These are phyloP conservation scores for Andrena bicolor DNA, from an alignment of 2,888 invertebrate species.

Conservation along the genomic window DNA sequence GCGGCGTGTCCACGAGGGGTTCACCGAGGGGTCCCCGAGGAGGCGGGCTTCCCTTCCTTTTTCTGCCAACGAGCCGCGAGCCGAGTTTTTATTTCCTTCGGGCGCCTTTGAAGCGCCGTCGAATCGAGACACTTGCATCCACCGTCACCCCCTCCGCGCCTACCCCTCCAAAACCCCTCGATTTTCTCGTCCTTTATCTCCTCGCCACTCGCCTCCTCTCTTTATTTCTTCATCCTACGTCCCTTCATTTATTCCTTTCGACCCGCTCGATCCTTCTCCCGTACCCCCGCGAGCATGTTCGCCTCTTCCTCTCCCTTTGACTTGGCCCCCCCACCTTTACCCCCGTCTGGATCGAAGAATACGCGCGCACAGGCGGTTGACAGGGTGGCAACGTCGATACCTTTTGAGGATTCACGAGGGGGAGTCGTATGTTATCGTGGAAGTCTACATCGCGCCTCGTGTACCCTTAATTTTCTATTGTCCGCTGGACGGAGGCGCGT, in stretches of 20 bases:
- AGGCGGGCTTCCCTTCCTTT: conserved; percentile 71
- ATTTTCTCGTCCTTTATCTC: conserved; percentile 42
- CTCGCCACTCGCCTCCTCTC: conserved; percentile 33
- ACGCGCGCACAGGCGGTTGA: conserved; percentile 38
- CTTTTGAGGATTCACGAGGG: conserved; percentile 27
- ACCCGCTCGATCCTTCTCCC: conserved; percentile 29
- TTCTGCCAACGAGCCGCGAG: conserved; percentile 69
- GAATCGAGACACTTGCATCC: conserved; percentile 72
- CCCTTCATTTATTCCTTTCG: conserved; percentile 56
- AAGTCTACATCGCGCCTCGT: conserved; percentile 22
- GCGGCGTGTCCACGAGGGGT: conserved; percentile 75
- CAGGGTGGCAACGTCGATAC: conserved; percentile 50
- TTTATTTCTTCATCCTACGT: conserved; percentile 45
- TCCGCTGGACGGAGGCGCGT: neutral
- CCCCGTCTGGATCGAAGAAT: conserved; percentile 39
- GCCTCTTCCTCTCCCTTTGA: neutral
- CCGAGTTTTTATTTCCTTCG: conserved; percentile 70
- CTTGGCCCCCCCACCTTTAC: neutral
- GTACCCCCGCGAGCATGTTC: neutral
- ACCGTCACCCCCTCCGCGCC: conserved; percentile 13
- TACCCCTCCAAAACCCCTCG: neutral
- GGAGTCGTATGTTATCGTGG: conserved; percentile 22
- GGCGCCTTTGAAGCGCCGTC: conserved; percentile 74
- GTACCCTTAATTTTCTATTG: conserved; percentile 49
- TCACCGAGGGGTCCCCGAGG: conserved; percentile 63